These are phyloP conservation scores for Arge pagana DNA, from an alignment of 2,888 invertebrate species.

Conservation along the genomic window DNA sequence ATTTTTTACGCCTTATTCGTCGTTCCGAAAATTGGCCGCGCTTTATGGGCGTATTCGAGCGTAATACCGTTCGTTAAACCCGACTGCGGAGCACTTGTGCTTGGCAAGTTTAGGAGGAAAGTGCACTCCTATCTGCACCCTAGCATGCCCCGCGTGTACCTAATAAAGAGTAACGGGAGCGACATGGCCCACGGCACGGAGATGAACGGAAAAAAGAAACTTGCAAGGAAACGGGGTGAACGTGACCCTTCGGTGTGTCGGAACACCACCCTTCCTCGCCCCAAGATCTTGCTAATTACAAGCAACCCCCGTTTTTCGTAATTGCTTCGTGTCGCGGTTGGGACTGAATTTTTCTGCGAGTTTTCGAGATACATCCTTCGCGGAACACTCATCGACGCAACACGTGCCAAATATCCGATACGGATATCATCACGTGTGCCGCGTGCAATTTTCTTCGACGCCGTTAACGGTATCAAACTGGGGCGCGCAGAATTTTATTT, in stretches of 20 bases:
- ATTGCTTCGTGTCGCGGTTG: conserved; percentile 15
- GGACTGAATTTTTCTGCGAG: conserved; percentile 14
- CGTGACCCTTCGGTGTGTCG: neutral
- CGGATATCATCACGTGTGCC: neutral
- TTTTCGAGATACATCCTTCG: neutral
- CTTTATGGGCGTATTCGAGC: no score
- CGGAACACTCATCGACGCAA: neutral
- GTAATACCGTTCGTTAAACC: no score
- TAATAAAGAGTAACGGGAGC: conserved; percentile 13
- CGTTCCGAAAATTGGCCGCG: neutral
- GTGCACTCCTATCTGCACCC: no score
- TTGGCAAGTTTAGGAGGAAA: no score
- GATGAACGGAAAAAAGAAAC: no score
- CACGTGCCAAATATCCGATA: neutral
- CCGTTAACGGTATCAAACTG: neutral
- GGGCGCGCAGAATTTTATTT: neutral
- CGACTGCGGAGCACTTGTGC: no score
- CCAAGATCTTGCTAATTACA: conserved; percentile 9
- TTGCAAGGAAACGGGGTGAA: neutral
- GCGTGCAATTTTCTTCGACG: no score
- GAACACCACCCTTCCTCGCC: neutral
- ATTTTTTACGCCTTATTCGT: neutral
- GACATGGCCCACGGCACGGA: neutral
- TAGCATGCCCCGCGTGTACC: no score
- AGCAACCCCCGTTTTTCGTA: conserved; percentile 3